Evolutionary conservation across 2,113 vertebrate species (phyloP).

Genomic region (Electrona antarctica): DNA sequence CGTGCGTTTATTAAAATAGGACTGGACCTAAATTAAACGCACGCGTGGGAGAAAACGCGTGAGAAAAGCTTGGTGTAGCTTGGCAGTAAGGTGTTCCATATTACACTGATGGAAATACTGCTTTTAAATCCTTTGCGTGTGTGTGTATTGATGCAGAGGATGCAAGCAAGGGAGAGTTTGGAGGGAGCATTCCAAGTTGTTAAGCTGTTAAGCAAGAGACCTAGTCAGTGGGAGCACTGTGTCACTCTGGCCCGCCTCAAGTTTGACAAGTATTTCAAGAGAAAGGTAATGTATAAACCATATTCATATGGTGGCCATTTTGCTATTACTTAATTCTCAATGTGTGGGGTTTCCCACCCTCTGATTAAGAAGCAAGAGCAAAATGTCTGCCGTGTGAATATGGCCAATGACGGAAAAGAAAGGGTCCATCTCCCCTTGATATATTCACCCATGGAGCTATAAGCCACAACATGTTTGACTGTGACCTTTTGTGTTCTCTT

Average conservation of each 20-base stretch:
- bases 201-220: conserved; percentile 91
- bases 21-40: too few relatives aligned
- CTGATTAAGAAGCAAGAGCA: not conserved
- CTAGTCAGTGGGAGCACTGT: conserved; percentile 89
- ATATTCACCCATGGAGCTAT: not conserved
- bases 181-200: conserved; percentile 96
- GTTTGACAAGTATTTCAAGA: conserved; percentile 98
- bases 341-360: not conserved
- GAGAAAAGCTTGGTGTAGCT: too few relatives aligned
- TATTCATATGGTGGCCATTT: too few relatives aligned
- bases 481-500: conserved; percentile 14
- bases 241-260: conserved; percentile 90
- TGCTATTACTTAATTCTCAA: too few relatives aligned
- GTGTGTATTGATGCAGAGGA: conserved; percentile 79
- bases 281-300: conserved; percentile 83
- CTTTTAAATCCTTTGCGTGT: conserved; percentile 4
- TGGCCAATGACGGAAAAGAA: not conserved
- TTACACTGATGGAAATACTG: not conserved
- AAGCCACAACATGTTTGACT: not conserved
- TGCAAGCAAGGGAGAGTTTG: conserved; percentile 90
- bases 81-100: not conserved
- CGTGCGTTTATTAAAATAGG: too few relatives aligned
- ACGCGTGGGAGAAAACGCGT: too few relatives aligned
- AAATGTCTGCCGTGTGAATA: not conserved
- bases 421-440: not conserved